These are phyloP conservation scores for Pollenia amentaria DNA, from an alignment of 2,888 invertebrate species.

Conservation along the genomic window DNA sequence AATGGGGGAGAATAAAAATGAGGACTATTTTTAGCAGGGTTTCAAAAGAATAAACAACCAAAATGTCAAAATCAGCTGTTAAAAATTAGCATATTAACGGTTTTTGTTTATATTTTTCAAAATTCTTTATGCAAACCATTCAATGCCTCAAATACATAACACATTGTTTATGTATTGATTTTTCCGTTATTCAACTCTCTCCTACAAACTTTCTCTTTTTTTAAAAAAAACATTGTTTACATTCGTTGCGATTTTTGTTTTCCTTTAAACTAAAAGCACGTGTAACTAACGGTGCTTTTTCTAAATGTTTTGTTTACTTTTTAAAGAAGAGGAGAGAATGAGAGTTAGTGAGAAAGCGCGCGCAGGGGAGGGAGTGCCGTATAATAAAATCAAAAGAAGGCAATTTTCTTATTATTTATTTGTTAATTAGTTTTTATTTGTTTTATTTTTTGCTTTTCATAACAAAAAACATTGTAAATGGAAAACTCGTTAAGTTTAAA, in stretches of 20 bases:
- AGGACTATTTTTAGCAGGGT: constrained; percentile 65
- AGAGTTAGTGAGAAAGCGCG: not conserved
- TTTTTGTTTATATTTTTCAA: constrained; percentile 44
- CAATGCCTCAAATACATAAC: not conserved
- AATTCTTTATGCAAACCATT: constrained; percentile 6
- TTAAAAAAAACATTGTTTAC: constrained; percentile 34
- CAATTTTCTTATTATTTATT: constrained; percentile 4
- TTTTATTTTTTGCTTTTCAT: not conserved
- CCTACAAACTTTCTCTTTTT: not conserved
- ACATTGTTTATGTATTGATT: constrained; percentile 59
- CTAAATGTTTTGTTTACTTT: constrained; percentile 11
- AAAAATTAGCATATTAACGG: constrained; percentile 15
- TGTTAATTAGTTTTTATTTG: not conserved
- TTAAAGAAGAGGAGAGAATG: not conserved
- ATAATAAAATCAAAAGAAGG: not conserved
- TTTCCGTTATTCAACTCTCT: constrained; percentile 47
- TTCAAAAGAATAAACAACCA: not conserved
- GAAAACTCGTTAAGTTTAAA: not conserved
- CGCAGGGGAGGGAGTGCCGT: not conserved
- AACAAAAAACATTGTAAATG: not conserved
- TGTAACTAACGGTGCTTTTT: constrained; percentile 32
- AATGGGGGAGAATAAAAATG: constrained; percentile 46
- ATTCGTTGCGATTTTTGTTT: constrained; percentile 42
- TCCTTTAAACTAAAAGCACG: constrained; percentile 44
- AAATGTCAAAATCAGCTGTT: constrained; percentile 72